Conservation (phyloP, 2,888 invertebrate species). For the Nymphalis c-album region DNA sequence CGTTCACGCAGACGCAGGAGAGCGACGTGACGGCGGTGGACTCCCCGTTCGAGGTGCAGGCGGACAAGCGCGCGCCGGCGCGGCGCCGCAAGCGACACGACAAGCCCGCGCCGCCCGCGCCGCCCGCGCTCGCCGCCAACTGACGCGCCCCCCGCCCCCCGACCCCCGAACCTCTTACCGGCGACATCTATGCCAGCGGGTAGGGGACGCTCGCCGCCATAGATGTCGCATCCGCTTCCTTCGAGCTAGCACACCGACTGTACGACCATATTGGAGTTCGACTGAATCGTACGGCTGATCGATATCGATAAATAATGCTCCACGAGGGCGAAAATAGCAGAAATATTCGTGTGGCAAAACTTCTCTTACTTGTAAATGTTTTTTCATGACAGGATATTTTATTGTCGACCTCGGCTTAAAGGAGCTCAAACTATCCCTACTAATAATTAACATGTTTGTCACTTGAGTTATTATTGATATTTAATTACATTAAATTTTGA, state of each 20-base stretch:
- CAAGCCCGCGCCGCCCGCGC: constrained; percentile 43
- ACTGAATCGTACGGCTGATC: too few species aligned
- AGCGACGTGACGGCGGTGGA: constrained; percentile 78
- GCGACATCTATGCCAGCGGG: too few species aligned
- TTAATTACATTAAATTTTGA: neutral
- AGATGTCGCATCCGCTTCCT: too few species aligned
- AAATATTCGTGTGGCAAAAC: too few species aligned
- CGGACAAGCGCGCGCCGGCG: constrained; percentile 82
- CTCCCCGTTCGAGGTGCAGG: constrained; percentile 80
- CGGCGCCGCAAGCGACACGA: constrained; percentile 67
- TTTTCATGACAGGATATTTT: neutral
- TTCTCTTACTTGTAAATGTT: too few species aligned
- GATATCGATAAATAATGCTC: too few species aligned
- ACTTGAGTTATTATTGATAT: neutral
- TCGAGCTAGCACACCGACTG: too few species aligned
- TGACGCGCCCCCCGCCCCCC: constrained; percentile 4
- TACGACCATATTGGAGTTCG: too few species aligned
- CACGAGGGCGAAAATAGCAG: too few species aligned
- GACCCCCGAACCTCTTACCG: too few species aligned
- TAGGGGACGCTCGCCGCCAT: too few species aligned
- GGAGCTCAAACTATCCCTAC: neutral
- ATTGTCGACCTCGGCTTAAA: neutral
- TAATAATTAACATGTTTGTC: neutral
- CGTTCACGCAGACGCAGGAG: constrained; percentile 51
- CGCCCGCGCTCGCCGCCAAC: constrained; percentile 38